Evolutionary conservation across 1,140 invertebrate species (phyloP), one percentile per base, ranked within the genome.

Genomic region (Lamellibrachia luymesi): DNA sequence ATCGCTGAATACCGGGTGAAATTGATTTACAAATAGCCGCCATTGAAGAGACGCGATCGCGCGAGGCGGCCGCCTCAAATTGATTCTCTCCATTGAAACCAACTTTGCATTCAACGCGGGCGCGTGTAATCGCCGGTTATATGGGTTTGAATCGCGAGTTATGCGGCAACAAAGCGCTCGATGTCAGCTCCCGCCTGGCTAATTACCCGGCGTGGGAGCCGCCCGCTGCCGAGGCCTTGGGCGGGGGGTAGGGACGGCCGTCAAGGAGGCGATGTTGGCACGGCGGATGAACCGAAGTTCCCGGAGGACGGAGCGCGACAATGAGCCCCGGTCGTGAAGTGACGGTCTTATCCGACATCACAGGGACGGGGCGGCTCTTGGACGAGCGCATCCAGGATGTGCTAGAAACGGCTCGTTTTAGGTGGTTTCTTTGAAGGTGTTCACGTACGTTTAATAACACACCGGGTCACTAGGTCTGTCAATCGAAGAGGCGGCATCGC

Each of bases 71-170:
- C 64, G 64, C 64, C 64, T 80, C 13, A 80, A 80, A 80, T 80
- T 80, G 64, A 80, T 80, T 80, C 64, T 80, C 64, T 80, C 64
- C 64, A 80, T 80, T 80, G 64, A 80, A 80, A 80, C 25, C 64
- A 80, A 80, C 64, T 22, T 80, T 80, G 13, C 64, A 80, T 80
- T 80, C 6, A 80, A 80, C 64, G 25, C 64, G 64, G 64, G 64
- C 13, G 64, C 25, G 64, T 22, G 25, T 80, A 80, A 80, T 80
- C 64, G 64, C 25, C 64, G 64, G 64, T 80, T 80, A 80, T 80
- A 22, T 22, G 64, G 64, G 64, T 80, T 80, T 80, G 13, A 80
- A 80, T 80, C 25, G 64, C 5, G 64, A 22, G 64, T 80, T 80
- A 17, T 8, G 64, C 64, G 64, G 25, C 64, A 22, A 80, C 64